phyloP scores from a whole-genome alignment of 2,888 invertebrate genomes.

The Pseudanteris insignis region DNA sequence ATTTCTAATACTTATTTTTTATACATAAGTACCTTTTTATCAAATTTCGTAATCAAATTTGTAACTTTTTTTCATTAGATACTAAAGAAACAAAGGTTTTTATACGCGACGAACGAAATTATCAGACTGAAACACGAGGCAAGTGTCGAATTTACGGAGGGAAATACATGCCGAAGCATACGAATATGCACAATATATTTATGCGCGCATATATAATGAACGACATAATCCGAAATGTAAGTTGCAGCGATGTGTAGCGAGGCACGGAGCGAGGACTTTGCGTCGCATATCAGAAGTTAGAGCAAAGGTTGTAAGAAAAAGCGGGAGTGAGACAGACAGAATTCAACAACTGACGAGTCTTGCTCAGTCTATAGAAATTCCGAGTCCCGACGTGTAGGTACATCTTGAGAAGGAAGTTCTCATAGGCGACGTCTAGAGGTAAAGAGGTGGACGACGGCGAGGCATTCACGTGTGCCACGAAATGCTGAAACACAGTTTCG shows the following conservation, averaged over 20 bases:
- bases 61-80: too few relatives aligned
- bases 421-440: conserved; percentile 35
- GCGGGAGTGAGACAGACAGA: conserved; percentile 28
- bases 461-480: conserved; percentile 42
- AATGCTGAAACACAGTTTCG: conserved; percentile 40
- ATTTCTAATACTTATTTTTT: too few relatives aligned
- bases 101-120: too few relatives aligned
- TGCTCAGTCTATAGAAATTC: conserved; percentile 45
- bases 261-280: conserved; percentile 10
- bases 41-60: too few relatives aligned
- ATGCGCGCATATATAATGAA: conserved; percentile 22
- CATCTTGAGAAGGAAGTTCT: conserved; percentile 40
- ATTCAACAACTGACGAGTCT: conserved; percentile 46
- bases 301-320: conserved; percentile 33
- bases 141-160: too few relatives aligned
- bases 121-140: too few relatives aligned
- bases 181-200: conserved; percentile 3
- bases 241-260: conserved; percentile 29
- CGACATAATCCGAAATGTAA: conserved; percentile 37
- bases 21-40: too few relatives aligned
- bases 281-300: conserved; percentile 26
- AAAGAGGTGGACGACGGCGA: conserved; percentile 34
- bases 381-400: conserved; percentile 42
- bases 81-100: too few relatives aligned
- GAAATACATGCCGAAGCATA: not conserved